phyloP scores from a whole-genome alignment of 2,888 invertebrate species.

The Leucophenga montana region DNA sequence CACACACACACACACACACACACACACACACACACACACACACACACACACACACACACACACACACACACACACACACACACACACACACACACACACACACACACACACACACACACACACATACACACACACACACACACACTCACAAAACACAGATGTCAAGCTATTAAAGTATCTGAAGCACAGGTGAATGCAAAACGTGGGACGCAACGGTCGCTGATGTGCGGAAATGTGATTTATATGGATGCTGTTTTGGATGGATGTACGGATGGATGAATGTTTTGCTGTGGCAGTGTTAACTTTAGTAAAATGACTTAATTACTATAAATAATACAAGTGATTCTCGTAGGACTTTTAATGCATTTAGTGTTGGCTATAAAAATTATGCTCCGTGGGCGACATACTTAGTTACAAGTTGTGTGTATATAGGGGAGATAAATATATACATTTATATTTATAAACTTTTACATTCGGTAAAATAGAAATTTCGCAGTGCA shows the following conservation, averaged over 20 bases:
- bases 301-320: constrained; percentile 20
- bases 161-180: neutral
- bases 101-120: constrained; percentile 13
- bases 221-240: no score
- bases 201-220: no score
- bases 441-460: no score
- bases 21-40: neutral
- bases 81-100: constrained; percentile 8
- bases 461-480: no score
- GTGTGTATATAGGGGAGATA: no score
- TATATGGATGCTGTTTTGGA: no score
- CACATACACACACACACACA: constrained; percentile 3
- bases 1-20: neutral
- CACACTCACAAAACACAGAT: neutral
- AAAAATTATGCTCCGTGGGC: neutral
- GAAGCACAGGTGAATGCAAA: no score
- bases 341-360: neutral
- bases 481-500: no score
- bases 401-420: no score
- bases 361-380: neutral
- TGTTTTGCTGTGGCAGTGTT: neutral
- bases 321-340: constrained; percentile 20
- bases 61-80: constrained; percentile 15
- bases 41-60: neutral
- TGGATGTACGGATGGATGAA: no score